Base-by-base conservation (phyloP, 2,888 invertebrate genomes). In the Drosophila ezoana region DNA sequence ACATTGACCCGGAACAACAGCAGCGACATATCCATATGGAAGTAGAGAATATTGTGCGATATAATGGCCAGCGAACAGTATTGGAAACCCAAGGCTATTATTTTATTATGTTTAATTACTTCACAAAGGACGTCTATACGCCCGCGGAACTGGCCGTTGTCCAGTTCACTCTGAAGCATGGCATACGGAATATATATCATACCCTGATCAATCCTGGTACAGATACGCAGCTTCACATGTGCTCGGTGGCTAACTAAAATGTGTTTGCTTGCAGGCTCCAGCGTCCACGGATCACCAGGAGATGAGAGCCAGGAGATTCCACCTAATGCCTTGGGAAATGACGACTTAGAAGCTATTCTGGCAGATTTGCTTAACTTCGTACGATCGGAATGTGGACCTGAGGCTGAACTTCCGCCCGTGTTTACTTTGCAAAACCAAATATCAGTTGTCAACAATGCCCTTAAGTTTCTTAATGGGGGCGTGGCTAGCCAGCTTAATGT, bases 121-220 rank as follows among this genome's bases (percentile, higher is more conserved):
- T 61, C 14, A 37, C 37, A 1, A 64, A 60, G 20, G 14, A 51
- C 4, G 10, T 49, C 8, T 53, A 14, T 32, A 18, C n/a, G n/a
- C 76, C 64, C 3, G 60, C 57, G 2, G 76, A 77, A 16, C 23
- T 76, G 40, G 62, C 62, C 2, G 44, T 18, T 3, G 32, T 41
- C 0, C 52, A 52, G 28, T 77, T 74, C 14, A 66, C 63, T 1
- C 35, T 77, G 10, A 14, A 20, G 2, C 13, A 51, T 8, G 74
- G 77, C 2, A 13, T 76, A 8, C 41, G 48, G 0, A 33, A 45
- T 8, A 38, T 63, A 9, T 66, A 58, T 20, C 67, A 76, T 23
- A 61, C 67, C 2, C 38, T 54, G 0, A 60, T 74, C 20, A 62
- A 77, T 66, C 67, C 71, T 13, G 77, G 77, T 76, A 64, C 1